Percentiles rank a stretch among this genome's conserved stretches.
Conservation (phyloP, 2,888 invertebrate genomes). For the Phyllotreta cruciferae region DNA sequence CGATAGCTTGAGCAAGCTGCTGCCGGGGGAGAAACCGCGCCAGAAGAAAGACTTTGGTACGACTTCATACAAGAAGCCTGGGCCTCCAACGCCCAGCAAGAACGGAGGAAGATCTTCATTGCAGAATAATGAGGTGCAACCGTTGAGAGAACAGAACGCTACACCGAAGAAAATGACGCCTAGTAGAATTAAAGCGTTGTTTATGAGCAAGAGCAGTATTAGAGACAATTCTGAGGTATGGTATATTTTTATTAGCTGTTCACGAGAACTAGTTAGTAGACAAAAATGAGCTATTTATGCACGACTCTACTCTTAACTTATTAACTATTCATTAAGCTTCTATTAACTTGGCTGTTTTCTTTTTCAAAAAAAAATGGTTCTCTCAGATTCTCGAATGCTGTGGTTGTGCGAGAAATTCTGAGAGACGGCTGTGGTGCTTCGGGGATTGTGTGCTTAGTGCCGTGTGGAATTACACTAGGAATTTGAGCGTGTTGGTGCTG, state of each 20-base stretch:
- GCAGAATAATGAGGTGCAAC: constrained; percentile 66
- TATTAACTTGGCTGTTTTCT: no score
- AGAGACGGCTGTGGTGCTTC: constrained; percentile 15
- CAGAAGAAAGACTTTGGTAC: constrained; percentile 67
- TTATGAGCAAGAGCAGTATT: constrained; percentile 60
- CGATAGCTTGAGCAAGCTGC: constrained; percentile 58
- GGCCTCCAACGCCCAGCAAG: constrained; percentile 87
- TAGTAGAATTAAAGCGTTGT: constrained; percentile 68
- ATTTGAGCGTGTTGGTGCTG: constrained; percentile 27
- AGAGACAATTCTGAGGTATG: constrained; percentile 51
- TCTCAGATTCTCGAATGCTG: constrained; percentile 26
- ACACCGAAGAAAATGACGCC: constrained; percentile 67
- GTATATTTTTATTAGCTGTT: no score
- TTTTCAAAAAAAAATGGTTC: constrained; percentile 15
- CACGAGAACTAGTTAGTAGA: no score
- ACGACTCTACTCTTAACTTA: no score
- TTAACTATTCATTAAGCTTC: no score
- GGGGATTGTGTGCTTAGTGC: constrained; percentile 24
- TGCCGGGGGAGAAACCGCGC: constrained; percentile 59
- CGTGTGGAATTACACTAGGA: constrained; percentile 28
- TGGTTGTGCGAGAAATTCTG: constrained; percentile 10
- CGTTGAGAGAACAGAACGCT: constrained; percentile 62
- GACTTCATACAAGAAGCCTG: constrained; percentile 83
- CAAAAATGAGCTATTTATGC: neutral
- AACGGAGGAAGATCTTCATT: constrained; percentile 75